phyloP scores from a whole-genome alignment of 1,140 invertebrate species.

The Watersipora subatra region DNA sequence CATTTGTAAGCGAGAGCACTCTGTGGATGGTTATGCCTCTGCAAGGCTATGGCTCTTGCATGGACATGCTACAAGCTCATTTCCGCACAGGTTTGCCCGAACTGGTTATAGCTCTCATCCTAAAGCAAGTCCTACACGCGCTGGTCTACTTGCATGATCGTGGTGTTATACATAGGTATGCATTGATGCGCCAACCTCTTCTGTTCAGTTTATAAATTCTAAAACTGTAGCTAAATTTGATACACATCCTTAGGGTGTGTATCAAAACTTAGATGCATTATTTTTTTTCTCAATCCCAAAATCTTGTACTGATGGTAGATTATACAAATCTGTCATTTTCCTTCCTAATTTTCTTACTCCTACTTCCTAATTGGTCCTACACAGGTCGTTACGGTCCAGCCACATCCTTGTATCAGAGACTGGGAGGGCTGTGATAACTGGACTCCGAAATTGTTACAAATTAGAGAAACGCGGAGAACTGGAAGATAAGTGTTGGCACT shows the following conservation, averaged over 20 bases:
- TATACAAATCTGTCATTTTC: too few relatives aligned
- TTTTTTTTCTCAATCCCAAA: too few relatives aligned
- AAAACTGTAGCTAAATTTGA: too few relatives aligned
- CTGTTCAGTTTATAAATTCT: too few relatives aligned
- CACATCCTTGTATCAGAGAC: slow-evolving; percentile 61
- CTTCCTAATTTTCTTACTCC: too few relatives aligned
- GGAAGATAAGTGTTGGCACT: slow-evolving; percentile 29
- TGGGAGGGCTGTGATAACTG: slow-evolving; percentile 57
- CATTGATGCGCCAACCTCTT: too few relatives aligned
- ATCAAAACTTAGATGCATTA: too few relatives aligned
- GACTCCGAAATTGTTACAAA: slow-evolving; percentile 53
- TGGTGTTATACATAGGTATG: slow-evolving; percentile 68
- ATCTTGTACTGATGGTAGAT: too few relatives aligned
- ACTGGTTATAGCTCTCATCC: slow-evolving; percentile 59
- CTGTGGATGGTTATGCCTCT: slow-evolving; percentile 64
- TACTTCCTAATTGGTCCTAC: too few relatives aligned
- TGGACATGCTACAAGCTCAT: slow-evolving; percentile 60
- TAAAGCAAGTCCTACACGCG: slow-evolving; percentile 61
- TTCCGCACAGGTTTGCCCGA: slow-evolving; percentile 68
- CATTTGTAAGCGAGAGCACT: slow-evolving; percentile 58
- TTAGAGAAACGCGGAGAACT: neutral
- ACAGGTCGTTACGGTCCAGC: slow-evolving; percentile 63
- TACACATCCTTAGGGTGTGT: too few relatives aligned
- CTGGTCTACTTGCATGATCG: slow-evolving; percentile 70
- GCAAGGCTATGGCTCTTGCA: slow-evolving; percentile 63